These are phyloP conservation scores for Azemiops feae DNA, from an alignment of 2,113 vertebrate species.

Conservation along the genomic window DNA sequence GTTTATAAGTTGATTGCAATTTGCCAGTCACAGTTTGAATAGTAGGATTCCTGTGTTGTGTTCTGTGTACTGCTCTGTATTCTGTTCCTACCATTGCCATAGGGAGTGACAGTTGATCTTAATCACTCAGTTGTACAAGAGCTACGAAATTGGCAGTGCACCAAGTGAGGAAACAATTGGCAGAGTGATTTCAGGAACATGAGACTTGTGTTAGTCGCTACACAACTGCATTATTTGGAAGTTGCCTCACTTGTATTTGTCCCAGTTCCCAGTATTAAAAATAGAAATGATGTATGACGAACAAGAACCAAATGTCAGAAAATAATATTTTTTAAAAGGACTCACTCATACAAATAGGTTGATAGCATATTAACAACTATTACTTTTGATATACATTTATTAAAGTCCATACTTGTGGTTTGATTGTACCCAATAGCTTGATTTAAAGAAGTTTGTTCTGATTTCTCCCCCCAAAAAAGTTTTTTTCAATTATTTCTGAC, in stretches of 20 bases:
- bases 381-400: neutral
- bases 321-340: neutral
- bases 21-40: neutral
- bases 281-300: conserved; percentile 9
- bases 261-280: neutral
- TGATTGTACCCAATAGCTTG: neutral
- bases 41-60: neutral
- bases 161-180: neutral
- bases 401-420: neutral
- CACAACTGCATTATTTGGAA: neutral
- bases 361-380: neutral
- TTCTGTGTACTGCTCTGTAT: neutral
- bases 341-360: neutral
- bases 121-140: conserved; percentile 8
- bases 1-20: neutral
- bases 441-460: neutral
- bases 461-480: neutral
- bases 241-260: neutral
- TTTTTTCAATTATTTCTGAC: neutral
- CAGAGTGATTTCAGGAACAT: neutral
- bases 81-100: neutral
- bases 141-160: conserved; percentile 7
- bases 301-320: conserved; percentile 10
- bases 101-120: conserved; percentile 7
- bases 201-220: neutral